Evolutionary conservation across 2,888 invertebrate species (phyloP).

Genomic region (Agriotes lineatus): DNA sequence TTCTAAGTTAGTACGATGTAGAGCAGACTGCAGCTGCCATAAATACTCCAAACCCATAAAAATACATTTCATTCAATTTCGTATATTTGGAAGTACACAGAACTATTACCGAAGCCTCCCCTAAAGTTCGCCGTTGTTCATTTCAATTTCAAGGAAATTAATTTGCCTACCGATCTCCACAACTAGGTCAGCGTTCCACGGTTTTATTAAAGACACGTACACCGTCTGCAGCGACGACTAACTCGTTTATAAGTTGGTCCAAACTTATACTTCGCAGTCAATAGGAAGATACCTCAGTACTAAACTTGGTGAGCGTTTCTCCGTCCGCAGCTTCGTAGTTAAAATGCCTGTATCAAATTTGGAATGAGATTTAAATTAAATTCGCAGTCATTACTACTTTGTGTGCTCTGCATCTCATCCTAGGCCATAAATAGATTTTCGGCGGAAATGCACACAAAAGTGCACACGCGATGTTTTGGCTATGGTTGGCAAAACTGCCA

Average conservation of each 20-base stretch:
- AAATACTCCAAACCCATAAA: too few relatives aligned
- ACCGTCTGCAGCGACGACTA: background rate
- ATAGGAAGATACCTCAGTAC: background rate
- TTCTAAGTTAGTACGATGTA: too few relatives aligned
- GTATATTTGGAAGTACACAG: too few relatives aligned
- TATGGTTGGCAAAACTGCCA: background rate
- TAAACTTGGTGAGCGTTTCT: background rate
- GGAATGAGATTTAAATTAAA: too few relatives aligned
- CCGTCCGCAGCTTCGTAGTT: too few relatives aligned
- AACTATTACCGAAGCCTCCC: too few relatives aligned
- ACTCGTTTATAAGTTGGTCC: conserved; percentile 10
- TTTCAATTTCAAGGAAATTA: conserved; percentile 16
- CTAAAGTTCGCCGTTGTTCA: conserved; percentile 3
- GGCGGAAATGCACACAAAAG: background rate
- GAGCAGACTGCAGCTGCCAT: too few relatives aligned
- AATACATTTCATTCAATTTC: background rate
- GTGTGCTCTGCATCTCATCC: too few relatives aligned
- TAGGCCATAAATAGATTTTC: background rate
- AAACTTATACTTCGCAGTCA: background rate
- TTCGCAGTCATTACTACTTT: too few relatives aligned
- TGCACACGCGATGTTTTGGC: background rate
- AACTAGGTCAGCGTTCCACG: background rate
- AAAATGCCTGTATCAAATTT: too few relatives aligned
- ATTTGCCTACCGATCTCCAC: background rate
- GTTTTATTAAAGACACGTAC: conserved; percentile 2